Base-by-base conservation (phyloP, 1,140 invertebrate genomes). In the Lutraria rhynchaena region DNA sequence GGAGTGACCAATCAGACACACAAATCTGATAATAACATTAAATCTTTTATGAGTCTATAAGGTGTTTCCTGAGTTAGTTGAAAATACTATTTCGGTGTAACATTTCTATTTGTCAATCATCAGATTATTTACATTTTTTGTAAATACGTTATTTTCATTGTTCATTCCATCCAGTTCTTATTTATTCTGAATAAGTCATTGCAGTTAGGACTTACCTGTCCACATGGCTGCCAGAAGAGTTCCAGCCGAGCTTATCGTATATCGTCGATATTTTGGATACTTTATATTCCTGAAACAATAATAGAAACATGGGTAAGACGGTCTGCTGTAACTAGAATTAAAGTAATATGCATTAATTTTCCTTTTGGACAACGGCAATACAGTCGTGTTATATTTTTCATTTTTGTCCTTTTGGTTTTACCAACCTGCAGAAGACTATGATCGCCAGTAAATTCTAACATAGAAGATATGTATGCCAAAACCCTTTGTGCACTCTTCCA, bases 391-490 rank as follows among this genome's bases (percentile, higher is more conserved):
- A n/a, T n/a, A n/a, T n/a, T n/a, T n/a, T n/a, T n/a, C n/a, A n/a
- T n/a, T n/a, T n/a, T n/a, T n/a, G n/a, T 46, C 9, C 44, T 46
- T 46, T 11, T 19, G 19, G 44, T 19, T 11, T 9, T 11, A 19
- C 51, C 9, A 69, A 95, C 95, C 91, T 94, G 94, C 81, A 95
- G 95, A 73, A 94, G 88, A 3, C 94, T 90, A 86, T 94, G 94
- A 0, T 93, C 91, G 17, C 92, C 81, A 0, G 95, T 95, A 15
- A 94, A 94, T 17, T 93, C 91, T 0, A 97, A 90, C 81, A 95
- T 93, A 7, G 89, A 91, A 1, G 93, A 92, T 0, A 98, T 92
- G 24, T 89, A 82, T 5, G 82, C 86, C 5, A 94, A 74, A 9
- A 83, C 87, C n/a, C 44, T 77, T 19, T 84, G 81, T 0, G 91